A percentile compares a stretch with the other conserved stretches of the same genome.
Evolutionary conservation across 2,113 vertebrate genomes (phyloP).

Genomic region (Strigops habroptila): DNA sequence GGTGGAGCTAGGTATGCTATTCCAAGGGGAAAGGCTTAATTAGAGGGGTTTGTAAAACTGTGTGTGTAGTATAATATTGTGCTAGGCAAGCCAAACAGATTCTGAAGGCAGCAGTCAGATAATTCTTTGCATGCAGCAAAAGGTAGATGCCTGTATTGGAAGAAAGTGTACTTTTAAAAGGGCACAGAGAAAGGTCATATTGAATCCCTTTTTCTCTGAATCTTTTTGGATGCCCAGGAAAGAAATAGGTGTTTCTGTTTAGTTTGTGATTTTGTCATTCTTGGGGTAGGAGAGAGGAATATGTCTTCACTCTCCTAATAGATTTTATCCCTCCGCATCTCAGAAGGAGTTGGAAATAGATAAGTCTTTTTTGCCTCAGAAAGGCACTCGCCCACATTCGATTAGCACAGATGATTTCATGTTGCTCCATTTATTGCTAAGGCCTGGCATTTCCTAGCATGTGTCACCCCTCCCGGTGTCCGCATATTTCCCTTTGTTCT

Average conservation of each 20-base stretch:
- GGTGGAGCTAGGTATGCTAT: not conserved
- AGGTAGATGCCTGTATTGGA: not conserved
- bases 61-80: not conserved
- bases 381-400: slow-evolving; percentile 10
- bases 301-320: not conserved
- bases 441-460: slow-evolving; percentile 40
- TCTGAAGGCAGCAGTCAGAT: not conserved
- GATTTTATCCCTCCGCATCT: not conserved
- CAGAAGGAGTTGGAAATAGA: not conserved
- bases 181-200: not conserved
- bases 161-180: not conserved
- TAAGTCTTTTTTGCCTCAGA: not conserved
- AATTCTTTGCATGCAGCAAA: not conserved
- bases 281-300: not conserved
- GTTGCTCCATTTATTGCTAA: not conserved
- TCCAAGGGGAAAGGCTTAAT: not conserved
- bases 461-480: not conserved
- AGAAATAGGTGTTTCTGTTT: not conserved
- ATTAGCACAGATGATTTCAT: slow-evolving; percentile 16
- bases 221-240: not conserved
- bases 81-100: not conserved
- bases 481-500: slow-evolving; percentile 2
- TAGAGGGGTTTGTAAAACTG: not conserved
- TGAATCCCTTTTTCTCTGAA: not conserved
- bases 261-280: not conserved